Conservation (phyloP, 2,797 vertebrate species). For the Myripristis murdjan region DNA sequence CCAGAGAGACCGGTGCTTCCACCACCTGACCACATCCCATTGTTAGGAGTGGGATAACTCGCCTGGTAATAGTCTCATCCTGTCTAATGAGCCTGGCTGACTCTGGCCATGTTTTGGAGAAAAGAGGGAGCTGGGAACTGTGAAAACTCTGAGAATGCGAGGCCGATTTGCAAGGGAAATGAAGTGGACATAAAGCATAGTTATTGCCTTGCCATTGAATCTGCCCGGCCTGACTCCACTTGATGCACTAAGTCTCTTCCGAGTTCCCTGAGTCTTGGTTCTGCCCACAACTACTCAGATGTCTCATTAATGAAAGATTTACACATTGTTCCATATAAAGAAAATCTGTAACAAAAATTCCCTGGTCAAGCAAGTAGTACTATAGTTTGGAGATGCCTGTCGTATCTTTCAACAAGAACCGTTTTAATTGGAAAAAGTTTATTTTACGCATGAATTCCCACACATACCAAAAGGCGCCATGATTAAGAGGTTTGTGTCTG, state of each 20-base stretch:
- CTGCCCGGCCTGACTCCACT: conserved; percentile 53
- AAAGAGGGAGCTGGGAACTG: conserved; percentile 70
- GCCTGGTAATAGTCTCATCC: conserved; percentile 78
- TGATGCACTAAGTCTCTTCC: conserved; percentile 55
- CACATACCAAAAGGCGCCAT: not conserved
- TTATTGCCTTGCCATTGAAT: conserved; percentile 67
- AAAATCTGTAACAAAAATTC: not conserved
- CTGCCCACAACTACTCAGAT: not conserved
- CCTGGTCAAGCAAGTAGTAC: not conserved
- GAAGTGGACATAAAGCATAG: conserved; percentile 76
- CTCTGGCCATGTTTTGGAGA: conserved; percentile 58
- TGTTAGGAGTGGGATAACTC: conserved; percentile 68
- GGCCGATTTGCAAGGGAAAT: conserved; percentile 89
- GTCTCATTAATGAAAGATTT: not conserved
- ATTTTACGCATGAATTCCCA: not conserved
- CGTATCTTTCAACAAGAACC: not conserved
- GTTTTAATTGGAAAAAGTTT: not conserved
- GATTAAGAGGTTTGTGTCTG: not conserved
- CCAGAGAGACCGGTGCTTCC: conserved; percentile 63
- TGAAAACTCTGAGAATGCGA: conserved; percentile 75
- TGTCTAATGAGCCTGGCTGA: conserved; percentile 78
- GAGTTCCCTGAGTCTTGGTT: conserved; percentile 17
- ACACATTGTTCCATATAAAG: not conserved
- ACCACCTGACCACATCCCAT: conserved; percentile 75
- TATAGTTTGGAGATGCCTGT: too few relatives aligned